Base-by-base conservation (phyloP, 2,888 invertebrate species). In the Andricus quercusramuli region DNA sequence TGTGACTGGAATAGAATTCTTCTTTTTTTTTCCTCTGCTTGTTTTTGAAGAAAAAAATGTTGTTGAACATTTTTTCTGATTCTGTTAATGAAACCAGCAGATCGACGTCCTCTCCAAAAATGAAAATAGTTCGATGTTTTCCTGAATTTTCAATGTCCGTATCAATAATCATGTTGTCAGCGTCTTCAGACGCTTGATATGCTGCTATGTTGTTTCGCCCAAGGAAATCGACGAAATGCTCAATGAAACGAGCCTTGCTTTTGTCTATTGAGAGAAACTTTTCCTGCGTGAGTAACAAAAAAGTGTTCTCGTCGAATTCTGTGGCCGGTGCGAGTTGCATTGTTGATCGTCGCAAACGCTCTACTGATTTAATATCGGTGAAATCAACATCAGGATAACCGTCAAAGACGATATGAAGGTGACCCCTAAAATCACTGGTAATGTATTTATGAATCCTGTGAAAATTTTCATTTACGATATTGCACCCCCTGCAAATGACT, bases 311-410 rank as follows among this genome's bases (percentile, higher is more conserved):
- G 80, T 89, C 89, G 82, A 90, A 92, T 87, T 85, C 86, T 86
- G 91, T 88, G 90, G 90, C 88, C 67, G 90, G 84, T 89, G 85
- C 90, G 85, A 88, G 90, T 88, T 89, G 86, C 79, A 89, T 89
- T 87, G 89, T 88, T 87, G 90, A 90, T 90, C 90, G 88, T 89
- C 90, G 90, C 83, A 80, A 88, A 83, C 89, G 90, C 84, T 91
- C 89, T 87, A 88, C 81, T 83, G 90, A 87, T 91, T 92, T 90
- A 74, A 90, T 89, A 80, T 90, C 90, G 83, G 89, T 90, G 87
- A 83, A 88, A 85, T 62, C 41, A 59, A 32, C 47, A 5, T 90
- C 88, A 67, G 88, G 87, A 83, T 90, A 90, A 83, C 89, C 89
- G 82, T 90, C 89, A 87, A 91, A 78, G 11, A 78, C 66, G 0